Conservation (phyloP, 2,888 invertebrate genomes). For the Omphaloscelis lunosa region DNA sequence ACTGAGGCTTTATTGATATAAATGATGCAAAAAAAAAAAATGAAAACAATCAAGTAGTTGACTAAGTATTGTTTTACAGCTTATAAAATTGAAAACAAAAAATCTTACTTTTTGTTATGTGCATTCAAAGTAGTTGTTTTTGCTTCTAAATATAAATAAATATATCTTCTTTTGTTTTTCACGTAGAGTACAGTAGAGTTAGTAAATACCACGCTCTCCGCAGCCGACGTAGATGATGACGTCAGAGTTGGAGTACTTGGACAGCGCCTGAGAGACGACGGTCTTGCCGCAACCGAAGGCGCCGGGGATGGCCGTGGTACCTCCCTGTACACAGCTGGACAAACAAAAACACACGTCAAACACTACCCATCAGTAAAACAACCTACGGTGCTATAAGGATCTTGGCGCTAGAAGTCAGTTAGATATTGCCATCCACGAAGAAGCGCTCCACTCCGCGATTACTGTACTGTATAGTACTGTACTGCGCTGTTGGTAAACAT, state of each 20-base stretch:
- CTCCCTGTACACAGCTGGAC: conserved; percentile 98
- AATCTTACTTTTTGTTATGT: background rate
- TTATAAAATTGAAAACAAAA: background rate
- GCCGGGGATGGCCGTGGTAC: conserved; percentile 99
- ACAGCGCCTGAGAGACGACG: conserved; percentile 99
- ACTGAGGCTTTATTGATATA: background rate
- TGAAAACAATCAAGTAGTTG: background rate
- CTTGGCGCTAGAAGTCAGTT: no score
- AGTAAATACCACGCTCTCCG: conserved; percentile 97
- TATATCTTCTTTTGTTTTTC: background rate
- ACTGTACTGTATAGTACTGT: no score
- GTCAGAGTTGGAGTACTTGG: conserved; percentile 99
- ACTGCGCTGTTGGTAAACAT: background rate
- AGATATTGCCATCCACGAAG: no score
- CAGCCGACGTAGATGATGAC: conserved; percentile 99
- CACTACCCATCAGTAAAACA: no score
- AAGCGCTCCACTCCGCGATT: no score
- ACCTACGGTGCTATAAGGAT: background rate
- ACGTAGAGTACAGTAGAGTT: no score
- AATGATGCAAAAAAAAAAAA: background rate
- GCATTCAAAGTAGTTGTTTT: background rate
- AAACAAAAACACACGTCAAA: background rate
- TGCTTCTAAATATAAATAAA: background rate
- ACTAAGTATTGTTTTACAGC: background rate
- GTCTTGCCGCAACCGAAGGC: conserved; percentile 99